These are phyloP conservation scores for Sinocyclocheilus maitianheensis DNA, from an alignment of 2,113 vertebrate genomes.

Conservation along the genomic window DNA sequence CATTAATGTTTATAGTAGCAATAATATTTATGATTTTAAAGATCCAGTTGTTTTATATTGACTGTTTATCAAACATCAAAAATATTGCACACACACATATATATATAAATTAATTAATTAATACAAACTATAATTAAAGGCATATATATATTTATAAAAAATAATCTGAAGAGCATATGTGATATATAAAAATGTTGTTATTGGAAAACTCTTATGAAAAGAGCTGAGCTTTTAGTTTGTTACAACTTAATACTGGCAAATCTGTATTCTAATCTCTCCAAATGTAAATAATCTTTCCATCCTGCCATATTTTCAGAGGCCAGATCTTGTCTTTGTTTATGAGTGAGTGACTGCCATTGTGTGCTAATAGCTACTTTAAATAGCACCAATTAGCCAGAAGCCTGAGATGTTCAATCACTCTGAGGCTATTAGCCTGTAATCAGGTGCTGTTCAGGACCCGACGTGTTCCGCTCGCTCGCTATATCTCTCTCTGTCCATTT, in stretches of 20 bases:
- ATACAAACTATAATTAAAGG: neutral
- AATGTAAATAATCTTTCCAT: constrained; percentile 20
- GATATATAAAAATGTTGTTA: neutral
- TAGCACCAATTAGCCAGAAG: constrained; percentile 99
- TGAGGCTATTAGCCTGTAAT: constrained; percentile 99
- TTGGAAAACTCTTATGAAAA: neutral
- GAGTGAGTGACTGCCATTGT: constrained; percentile 85
- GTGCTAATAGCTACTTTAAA: constrained; percentile 93
- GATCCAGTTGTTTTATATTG: neutral
- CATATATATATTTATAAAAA: neutral
- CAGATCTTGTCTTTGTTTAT: constrained; percentile 74
- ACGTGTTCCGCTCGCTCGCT: constrained; percentile 87
- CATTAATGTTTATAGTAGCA: neutral
- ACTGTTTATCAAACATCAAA: neutral
- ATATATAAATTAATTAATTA: neutral
- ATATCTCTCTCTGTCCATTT: constrained; percentile 82
- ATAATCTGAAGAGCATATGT: neutral
- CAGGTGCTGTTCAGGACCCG: constrained; percentile 93
- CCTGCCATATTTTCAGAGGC: constrained; percentile 60
- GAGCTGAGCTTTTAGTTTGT: neutral
- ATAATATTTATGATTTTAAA: neutral
- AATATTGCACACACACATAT: neutral
- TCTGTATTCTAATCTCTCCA: constrained; percentile 30
- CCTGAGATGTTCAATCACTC: constrained; percentile 99
- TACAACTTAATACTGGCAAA: neutral